A percentile compares a stretch with the other conserved stretches of the same genome.
Evolutionary conservation across 2,113 vertebrate genomes (phyloP).

Genomic region (Nibea coibor): DNA sequence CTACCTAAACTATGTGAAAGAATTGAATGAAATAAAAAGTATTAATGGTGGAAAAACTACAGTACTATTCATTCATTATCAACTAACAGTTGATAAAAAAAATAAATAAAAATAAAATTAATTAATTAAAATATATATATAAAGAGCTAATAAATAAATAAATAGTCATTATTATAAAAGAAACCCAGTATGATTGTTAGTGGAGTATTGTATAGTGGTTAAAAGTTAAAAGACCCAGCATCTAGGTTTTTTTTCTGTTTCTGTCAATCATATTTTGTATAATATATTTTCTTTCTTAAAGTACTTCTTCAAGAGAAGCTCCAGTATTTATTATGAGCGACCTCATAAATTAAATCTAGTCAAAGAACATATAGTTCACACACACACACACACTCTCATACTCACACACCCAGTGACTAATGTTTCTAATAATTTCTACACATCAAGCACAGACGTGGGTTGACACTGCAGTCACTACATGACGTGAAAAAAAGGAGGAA

Average conservation of each 20-base stretch:
- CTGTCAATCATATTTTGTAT: neutral
- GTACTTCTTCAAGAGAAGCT: neutral
- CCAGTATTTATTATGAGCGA: neutral
- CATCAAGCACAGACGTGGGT: neutral
- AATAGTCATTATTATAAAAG: neutral
- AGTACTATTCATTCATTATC: neutral
- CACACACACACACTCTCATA: no score
- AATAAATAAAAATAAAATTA: no score
- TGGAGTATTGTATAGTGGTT: neutral
- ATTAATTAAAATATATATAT: no score
- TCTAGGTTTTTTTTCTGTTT: neutral
- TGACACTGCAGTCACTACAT: neutral
- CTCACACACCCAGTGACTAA: neutral
- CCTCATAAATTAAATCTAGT: neutral
- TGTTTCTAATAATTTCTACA: constrained; percentile 7
- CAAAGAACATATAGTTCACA: neutral
- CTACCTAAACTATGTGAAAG: neutral
- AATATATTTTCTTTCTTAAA: neutral
- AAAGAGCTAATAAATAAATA: neutral
- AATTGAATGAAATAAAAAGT: neutral
- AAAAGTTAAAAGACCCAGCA: neutral
- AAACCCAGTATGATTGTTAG: neutral
- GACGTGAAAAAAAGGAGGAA: constrained; percentile 56
- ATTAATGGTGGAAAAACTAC: neutral
- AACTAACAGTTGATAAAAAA: neutral